Conservation (phyloP, 2,113 vertebrate genomes). For the Syngnathoides biaculeatus region DNA sequence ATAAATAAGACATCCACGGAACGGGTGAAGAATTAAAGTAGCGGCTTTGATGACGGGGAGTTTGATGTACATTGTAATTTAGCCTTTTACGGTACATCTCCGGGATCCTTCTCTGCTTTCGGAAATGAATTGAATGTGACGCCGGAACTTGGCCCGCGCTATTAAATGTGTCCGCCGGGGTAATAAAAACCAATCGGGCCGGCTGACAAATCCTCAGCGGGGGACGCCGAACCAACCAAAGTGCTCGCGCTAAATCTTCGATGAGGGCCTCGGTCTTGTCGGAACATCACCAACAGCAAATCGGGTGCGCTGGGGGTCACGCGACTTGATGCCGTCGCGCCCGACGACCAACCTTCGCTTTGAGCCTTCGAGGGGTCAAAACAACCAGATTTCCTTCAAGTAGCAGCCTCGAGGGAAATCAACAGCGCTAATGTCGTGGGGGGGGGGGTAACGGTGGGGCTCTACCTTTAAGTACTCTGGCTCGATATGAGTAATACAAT, state of each 20-base stretch:
- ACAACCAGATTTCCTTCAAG: background rate
- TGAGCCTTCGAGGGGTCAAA: background rate
- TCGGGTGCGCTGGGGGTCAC: background rate
- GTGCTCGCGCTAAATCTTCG: background rate
- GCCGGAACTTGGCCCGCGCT: background rate
- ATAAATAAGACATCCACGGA: background rate
- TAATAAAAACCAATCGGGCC: background rate
- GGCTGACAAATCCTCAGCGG: background rate
- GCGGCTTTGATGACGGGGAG: background rate
- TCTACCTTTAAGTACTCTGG: background rate
- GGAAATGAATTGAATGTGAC: constrained; percentile 2
- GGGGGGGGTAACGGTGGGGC: background rate
- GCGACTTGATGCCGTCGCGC: background rate
- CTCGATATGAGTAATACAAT: background rate
- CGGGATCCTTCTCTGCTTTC: background rate
- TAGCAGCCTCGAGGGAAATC: constrained; percentile 6
- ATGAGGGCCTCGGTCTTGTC: background rate
- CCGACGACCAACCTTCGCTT: background rate
- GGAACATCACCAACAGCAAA: background rate
- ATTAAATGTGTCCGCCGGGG: background rate
- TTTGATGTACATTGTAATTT: constrained; percentile 1
- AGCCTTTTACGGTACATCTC: background rate
- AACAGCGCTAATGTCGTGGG: too few species aligned
- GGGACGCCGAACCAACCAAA: background rate
- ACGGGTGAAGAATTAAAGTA: background rate